These are phyloP conservation scores for Telmatochromis brichardi DNA, from an alignment of 2,113 vertebrate genomes.

Conservation along the genomic window DNA sequence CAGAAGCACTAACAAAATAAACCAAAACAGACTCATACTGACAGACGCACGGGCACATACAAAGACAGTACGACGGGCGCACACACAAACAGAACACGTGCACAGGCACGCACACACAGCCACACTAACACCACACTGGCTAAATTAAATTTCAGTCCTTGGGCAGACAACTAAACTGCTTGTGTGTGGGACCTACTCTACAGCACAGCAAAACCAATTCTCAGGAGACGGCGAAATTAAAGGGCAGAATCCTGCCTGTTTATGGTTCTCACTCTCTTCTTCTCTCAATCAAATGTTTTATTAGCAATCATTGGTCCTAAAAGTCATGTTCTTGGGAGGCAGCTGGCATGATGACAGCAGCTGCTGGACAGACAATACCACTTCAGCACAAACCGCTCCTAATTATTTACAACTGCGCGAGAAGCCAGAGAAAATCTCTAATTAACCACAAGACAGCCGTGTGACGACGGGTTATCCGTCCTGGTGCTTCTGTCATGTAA, in stretches of 20 bases:
- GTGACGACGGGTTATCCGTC: neutral
- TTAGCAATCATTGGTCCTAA: conserved; percentile 75
- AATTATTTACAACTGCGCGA: conserved; percentile 59
- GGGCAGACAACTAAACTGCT: conserved; percentile 70
- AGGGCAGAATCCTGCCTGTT: conserved; percentile 73
- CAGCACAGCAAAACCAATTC: conserved; percentile 72
- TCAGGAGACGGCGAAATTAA: conserved; percentile 73
- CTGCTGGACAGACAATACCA: conserved; percentile 18
- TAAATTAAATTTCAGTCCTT: conserved; percentile 76
- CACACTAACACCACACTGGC: conserved; percentile 35
- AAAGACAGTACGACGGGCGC: conserved; percentile 5
- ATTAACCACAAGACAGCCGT: conserved; percentile 25
- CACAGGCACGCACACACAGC: neutral
- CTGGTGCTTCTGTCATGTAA: neutral
- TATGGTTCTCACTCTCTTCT: conserved; percentile 68
- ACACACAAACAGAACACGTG: neutral
- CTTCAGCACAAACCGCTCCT: conserved; percentile 24
- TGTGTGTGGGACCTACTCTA: conserved; percentile 65
- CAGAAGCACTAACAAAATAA: neutral
- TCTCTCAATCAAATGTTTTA: conserved; percentile 79
- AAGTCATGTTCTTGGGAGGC: conserved; percentile 57
- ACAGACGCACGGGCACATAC: conserved; percentile 14
- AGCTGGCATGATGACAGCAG: conserved; percentile 46
- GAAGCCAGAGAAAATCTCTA: conserved; percentile 21
- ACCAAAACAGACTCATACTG: conserved; percentile 5